phyloP scores from a whole-genome alignment of 2,113 vertebrate genomes.

The Eptesicus fuscus region DNA sequence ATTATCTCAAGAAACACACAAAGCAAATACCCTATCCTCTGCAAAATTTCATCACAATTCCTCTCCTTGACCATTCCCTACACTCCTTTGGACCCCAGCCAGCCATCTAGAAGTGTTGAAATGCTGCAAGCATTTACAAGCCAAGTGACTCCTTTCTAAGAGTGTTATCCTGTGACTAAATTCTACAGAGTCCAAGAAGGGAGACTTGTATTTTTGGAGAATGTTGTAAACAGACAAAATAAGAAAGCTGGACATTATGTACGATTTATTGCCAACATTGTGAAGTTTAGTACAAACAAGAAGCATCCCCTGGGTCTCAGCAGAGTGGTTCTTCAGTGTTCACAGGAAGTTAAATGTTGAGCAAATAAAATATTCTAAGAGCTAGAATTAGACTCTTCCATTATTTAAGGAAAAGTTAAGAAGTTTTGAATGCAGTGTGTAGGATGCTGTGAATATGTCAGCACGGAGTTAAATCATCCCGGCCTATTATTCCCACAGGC shows the following conservation, averaged over 20 bases:
- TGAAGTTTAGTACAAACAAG: constrained; percentile 33
- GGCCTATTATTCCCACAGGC: constrained; percentile 59
- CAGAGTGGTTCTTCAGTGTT: background rate
- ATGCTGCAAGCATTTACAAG: constrained; percentile 64
- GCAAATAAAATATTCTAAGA: constrained; percentile 47
- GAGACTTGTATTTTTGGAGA: constrained; percentile 27
- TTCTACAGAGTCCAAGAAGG: constrained; percentile 42
- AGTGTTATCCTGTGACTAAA: constrained; percentile 55
- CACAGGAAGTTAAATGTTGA: constrained; percentile 56
- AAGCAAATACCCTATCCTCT: constrained; percentile 59
- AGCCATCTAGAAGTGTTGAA: constrained; percentile 61
- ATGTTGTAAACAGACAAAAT: constrained; percentile 46
- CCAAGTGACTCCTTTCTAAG: constrained; percentile 44
- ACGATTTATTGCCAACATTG: constrained; percentile 27
- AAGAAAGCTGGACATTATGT: constrained; percentile 20
- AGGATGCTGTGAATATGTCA: constrained; percentile 46
- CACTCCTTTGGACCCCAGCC: constrained; percentile 69
- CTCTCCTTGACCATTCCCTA: constrained; percentile 57
- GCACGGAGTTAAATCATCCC: constrained; percentile 34
- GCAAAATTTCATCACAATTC: constrained; percentile 66
- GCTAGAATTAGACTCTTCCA: constrained; percentile 32
- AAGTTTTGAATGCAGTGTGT: constrained; percentile 56
- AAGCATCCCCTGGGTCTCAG: background rate
- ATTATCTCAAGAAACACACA: constrained; percentile 72
- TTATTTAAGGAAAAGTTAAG: constrained; percentile 59